phyloP scores from a whole-genome alignment of 2,797 vertebrate species.

The Eospalax fontanierii region DNA sequence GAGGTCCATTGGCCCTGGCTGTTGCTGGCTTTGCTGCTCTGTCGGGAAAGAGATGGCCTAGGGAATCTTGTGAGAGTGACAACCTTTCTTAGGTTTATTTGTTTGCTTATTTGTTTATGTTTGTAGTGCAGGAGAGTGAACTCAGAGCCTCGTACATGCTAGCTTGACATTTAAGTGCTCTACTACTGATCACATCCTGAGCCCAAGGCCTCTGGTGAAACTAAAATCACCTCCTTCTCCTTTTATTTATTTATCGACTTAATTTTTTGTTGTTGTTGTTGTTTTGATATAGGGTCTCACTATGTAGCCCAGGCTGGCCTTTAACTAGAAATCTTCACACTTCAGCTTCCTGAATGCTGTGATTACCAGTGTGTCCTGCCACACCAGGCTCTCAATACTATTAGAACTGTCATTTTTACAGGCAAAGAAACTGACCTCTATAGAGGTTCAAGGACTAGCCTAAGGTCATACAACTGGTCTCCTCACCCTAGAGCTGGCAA shows the following conservation, averaged over 20 bases:
- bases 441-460: not conserved
- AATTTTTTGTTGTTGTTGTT: not conserved
- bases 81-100: slow-evolving; percentile 29
- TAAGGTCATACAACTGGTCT: not conserved
- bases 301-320: not conserved
- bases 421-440: not conserved
- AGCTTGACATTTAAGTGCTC: not conserved
- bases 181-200: not conserved
- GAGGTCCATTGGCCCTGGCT: not conserved
- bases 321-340: not conserved
- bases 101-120: not conserved
- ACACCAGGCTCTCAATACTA: not conserved
- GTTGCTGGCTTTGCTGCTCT: not conserved
- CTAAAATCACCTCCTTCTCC: not conserved
- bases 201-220: not conserved
- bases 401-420: not conserved
- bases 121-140: not conserved
- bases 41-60: not conserved
- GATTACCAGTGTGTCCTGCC: not conserved
- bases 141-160: not conserved
- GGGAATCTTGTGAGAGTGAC: not conserved
- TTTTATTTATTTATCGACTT: too few species aligned
- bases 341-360: not conserved
- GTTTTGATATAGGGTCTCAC: not conserved
- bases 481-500: not conserved